phyloP scores from a whole-genome alignment of 2,113 vertebrate genomes.

The Bufo bufo region DNA sequence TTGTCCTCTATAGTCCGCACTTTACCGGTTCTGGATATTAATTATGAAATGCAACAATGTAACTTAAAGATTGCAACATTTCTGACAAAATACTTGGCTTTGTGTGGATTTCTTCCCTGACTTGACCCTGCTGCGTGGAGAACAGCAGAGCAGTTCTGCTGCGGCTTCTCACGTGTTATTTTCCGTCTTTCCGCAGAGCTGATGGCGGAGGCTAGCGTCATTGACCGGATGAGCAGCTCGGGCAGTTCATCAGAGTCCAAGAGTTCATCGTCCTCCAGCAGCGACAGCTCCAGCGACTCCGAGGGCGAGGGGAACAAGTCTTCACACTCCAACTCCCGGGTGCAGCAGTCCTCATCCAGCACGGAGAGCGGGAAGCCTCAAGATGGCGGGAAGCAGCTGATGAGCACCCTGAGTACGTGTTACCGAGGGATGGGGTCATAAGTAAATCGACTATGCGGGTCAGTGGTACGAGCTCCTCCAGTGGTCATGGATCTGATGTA shows the following conservation, averaged over 20 bases:
- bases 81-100: no score
- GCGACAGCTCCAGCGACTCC: constrained; percentile 88
- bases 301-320: constrained; percentile 76
- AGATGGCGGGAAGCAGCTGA: constrained; percentile 78
- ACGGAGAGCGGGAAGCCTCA: constrained; percentile 69
- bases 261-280: constrained; percentile 90
- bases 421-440: not conserved
- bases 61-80: no score
- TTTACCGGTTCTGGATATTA: no score
- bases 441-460: not conserved
- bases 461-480: not conserved
- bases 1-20: no score
- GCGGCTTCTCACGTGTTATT: no score
- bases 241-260: constrained; percentile 91
- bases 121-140: no score
- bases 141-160: no score
- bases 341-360: constrained; percentile 74
- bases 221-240: constrained; percentile 93
- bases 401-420: constrained; percentile 94
- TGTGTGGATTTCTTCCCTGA: no score
- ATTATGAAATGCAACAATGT: no score
- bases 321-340: constrained; percentile 60
- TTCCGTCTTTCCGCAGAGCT: constrained; percentile 76
- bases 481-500: not conserved
- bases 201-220: constrained; percentile 90